phyloP scores from a whole-genome alignment of 2,888 invertebrate genomes.

The Nebria salina region DNA sequence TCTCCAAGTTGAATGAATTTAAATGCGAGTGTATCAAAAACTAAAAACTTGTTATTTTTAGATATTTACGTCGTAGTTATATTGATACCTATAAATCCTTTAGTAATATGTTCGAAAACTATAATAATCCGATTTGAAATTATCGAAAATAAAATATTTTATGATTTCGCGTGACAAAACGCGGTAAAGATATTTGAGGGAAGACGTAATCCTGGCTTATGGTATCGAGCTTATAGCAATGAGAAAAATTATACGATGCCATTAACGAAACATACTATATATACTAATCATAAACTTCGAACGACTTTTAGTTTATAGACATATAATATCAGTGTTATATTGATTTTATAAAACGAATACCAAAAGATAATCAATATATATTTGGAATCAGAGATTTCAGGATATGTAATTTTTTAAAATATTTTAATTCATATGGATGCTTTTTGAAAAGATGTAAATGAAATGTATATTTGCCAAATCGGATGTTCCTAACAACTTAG shows the following conservation, averaged over 20 bases:
- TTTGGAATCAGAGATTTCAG: neutral
- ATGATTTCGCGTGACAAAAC: conserved; percentile 11
- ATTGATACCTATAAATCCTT: neutral
- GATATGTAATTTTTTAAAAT: neutral
- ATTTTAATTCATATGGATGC: neutral
- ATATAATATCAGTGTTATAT: neutral
- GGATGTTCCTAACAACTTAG: neutral
- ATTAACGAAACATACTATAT: neutral
- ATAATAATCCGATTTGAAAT: neutral
- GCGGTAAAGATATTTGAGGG: neutral
- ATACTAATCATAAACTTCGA: conserved; percentile 8
- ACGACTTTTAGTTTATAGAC: conserved; percentile 25
- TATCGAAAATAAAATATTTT: conserved; percentile 21
- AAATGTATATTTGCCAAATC: neutral
- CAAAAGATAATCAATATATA: neutral
- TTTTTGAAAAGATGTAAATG: neutral
- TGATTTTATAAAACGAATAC: neutral
- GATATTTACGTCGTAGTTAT: neutral
- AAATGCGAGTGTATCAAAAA: too few species aligned
- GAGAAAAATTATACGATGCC: neutral
- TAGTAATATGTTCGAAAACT: neutral
- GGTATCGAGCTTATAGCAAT: neutral
- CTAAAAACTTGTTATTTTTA: neutral
- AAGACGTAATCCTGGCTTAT: neutral
- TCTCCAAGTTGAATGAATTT: too few species aligned